phyloP scores from a whole-genome alignment of 2,113 vertebrate genomes.

The Cebus imitator region DNA sequence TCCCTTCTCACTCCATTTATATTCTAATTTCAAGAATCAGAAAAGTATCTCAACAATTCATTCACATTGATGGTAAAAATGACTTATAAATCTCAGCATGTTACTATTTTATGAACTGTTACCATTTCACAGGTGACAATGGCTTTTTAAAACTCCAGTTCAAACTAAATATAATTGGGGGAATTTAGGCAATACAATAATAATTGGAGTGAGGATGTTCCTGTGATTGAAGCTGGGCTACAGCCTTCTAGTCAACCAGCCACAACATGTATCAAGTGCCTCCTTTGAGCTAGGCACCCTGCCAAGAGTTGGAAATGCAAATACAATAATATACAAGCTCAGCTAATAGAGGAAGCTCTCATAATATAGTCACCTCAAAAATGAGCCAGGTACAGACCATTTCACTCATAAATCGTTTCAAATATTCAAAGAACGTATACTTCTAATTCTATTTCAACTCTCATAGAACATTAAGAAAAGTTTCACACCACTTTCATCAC shows the following conservation, averaged over 20 bases:
- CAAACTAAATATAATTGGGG: neutral
- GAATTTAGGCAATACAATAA: neutral
- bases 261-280: neutral
- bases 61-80: neutral
- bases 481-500: neutral
- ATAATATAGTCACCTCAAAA: neutral
- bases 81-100: neutral
- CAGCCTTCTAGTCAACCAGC: neutral
- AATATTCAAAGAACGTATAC: neutral
- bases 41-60: neutral
- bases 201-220: neutral
- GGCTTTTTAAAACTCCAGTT: neutral
- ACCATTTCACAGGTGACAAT: neutral
- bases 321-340: neutral
- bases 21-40: neutral
- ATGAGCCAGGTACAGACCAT: neutral
- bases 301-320: neutral
- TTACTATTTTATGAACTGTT: neutral
- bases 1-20: neutral
- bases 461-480: neutral
- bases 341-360: neutral
- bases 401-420: neutral
- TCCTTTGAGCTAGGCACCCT: too few species aligned
- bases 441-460: neutral
- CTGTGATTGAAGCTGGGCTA: neutral